Conservation (phyloP, 2,797 vertebrate genomes). For the Lepus oiostolus region DNA sequence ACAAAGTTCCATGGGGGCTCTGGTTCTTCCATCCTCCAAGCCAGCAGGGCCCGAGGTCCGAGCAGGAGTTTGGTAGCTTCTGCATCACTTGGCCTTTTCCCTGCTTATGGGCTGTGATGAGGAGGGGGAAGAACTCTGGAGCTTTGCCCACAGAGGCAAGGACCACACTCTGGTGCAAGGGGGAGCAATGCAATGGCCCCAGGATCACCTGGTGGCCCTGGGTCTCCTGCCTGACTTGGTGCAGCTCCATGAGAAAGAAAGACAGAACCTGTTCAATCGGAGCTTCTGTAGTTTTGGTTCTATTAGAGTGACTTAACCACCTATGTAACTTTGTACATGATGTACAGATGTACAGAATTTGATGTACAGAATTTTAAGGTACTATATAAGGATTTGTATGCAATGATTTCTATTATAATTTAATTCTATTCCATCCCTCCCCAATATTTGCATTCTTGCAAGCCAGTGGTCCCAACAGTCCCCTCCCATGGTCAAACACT, state of each 20-base stretch:
- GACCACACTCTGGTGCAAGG: fast-evolving
- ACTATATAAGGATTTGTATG: background rate
- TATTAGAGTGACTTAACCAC: background rate
- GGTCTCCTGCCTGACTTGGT: background rate
- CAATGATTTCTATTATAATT: background rate
- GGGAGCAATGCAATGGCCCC: background rate
- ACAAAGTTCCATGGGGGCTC: background rate
- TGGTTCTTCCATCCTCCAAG: no score
- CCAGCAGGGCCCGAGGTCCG: no score
- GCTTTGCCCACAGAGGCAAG: background rate
- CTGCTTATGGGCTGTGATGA: background rate
- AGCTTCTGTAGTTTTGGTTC: background rate
- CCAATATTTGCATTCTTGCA: background rate
- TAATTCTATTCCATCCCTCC: background rate
- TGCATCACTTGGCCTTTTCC: background rate
- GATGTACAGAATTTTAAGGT: background rate
- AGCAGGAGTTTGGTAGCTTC: background rate
- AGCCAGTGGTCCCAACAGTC: background rate
- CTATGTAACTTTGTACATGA: no score
- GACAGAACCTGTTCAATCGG: background rate
- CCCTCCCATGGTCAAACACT: background rate
- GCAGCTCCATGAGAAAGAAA: background rate
- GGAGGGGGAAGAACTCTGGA: background rate
- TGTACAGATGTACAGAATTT: no score
- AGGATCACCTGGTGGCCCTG: background rate